Evolutionary conservation across 1,140 invertebrate species (phyloP).

Genomic region (Tetraneura akinire): DNA sequence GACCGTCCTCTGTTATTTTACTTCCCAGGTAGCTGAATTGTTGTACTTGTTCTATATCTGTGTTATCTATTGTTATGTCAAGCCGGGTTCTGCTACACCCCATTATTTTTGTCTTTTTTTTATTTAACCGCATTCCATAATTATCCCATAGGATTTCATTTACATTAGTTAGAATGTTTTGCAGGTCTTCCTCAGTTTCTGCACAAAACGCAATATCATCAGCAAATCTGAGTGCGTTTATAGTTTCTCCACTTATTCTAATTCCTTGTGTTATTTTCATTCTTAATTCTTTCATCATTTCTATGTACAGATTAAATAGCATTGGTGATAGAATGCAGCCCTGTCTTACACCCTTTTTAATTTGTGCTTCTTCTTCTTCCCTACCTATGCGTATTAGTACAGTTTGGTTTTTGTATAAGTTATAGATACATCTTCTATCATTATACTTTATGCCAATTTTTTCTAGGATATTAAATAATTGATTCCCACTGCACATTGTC

Average conservation of each 20-base stretch:
- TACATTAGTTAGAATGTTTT: not conserved
- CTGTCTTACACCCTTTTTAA: too few species aligned
- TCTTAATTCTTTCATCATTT: not conserved
- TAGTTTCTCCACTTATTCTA: too few species aligned
- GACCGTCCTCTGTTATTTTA: too few species aligned
- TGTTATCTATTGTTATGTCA: too few species aligned
- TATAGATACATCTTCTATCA: constrained; percentile 28
- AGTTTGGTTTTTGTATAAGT: constrained; percentile 37
- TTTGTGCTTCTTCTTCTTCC: constrained; percentile 18
- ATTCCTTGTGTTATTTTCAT: not conserved
- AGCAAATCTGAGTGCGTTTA: not conserved
- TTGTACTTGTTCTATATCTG: too few species aligned
- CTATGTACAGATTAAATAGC: too few species aligned
- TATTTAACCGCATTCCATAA: not conserved
- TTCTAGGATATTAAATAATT: not conserved
- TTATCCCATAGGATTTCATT: too few species aligned
- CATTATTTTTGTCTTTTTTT: not conserved
- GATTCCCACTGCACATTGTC: not conserved
- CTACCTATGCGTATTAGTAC: not conserved
- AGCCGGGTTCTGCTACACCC: not conserved
- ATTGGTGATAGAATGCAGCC: too few species aligned
- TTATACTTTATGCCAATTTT: constrained; percentile 25
- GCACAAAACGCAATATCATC: too few species aligned
- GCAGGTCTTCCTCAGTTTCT: not conserved
- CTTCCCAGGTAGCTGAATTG: too few species aligned